Evolutionary conservation across 2,888 invertebrate genomes (phyloP).

Genomic region (Galerucella calmariensis): DNA sequence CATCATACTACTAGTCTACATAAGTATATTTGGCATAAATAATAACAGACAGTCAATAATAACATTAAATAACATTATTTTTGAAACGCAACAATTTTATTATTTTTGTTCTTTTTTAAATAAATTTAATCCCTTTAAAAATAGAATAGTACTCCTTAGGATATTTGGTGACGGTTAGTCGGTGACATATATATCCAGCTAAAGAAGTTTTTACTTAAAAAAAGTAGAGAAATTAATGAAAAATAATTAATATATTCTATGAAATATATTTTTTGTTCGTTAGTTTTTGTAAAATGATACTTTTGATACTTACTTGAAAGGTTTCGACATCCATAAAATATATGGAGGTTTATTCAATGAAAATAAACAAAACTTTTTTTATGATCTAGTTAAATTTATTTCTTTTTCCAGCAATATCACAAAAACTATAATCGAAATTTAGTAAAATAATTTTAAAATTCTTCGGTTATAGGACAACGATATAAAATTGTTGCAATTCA

Average conservation of each 20-base stretch:
- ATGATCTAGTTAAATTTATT: neutral
- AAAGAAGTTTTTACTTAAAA: too few species aligned
- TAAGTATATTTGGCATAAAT: slow-evolving; percentile 55
- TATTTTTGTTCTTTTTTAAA: neutral
- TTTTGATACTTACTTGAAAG: too few species aligned
- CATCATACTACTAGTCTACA: slow-evolving; percentile 39
- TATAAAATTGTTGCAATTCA: neutral
- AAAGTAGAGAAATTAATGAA: too few species aligned
- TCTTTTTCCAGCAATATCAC: neutral
- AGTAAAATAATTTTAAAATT: neutral
- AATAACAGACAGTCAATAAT: slow-evolving; percentile 46
- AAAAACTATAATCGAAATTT: too few species aligned
- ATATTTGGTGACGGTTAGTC: too few species aligned
- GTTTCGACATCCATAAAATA: too few species aligned
- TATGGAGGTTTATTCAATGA: neutral
- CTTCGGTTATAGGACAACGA: neutral
- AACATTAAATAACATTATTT: slow-evolving; percentile 38
- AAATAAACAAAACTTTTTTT: neutral
- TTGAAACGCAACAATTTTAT: slow-evolving; percentile 26
- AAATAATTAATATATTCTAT: too few species aligned
- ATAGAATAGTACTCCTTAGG: too few species aligned
- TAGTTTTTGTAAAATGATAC: too few species aligned
- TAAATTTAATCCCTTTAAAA: too few species aligned
- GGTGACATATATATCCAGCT: too few species aligned
- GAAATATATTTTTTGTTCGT: too few species aligned